Conservation (phyloP, 37 sponge, comb jelly and placozoan genomes). For the Halisarca cf. caerulea region DNA sequence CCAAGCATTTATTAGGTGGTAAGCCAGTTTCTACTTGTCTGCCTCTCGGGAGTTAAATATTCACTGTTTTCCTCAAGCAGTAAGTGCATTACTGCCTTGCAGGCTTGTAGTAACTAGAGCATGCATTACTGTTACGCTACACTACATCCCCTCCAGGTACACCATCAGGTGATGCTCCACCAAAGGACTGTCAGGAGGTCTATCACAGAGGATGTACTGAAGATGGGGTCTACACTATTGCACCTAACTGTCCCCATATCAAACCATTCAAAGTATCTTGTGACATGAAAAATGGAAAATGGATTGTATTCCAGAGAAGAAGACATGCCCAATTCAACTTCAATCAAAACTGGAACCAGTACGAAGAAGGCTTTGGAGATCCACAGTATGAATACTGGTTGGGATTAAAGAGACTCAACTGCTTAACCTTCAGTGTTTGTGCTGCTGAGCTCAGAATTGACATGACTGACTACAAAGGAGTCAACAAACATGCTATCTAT, state of each 20-base stretch:
- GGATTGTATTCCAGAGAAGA: slow-evolving; percentile 11
- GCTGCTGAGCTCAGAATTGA: slow-evolving; percentile 5
- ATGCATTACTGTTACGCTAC: too few relatives aligned
- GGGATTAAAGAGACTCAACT: slow-evolving; percentile 3
- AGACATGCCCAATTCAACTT: background rate
- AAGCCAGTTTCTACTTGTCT: too few relatives aligned
- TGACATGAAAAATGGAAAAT: slow-evolving; percentile 28
- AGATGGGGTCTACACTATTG: slow-evolving; percentile 1
- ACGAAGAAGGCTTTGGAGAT: slow-evolving; percentile 20
- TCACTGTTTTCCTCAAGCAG: too few relatives aligned
- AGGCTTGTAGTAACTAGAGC: too few relatives aligned
- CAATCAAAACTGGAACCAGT: background rate
- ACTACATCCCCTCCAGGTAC: background rate
- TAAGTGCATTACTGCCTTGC: too few relatives aligned
- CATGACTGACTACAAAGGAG: background rate
- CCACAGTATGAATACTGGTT: background rate
- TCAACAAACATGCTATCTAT: background rate
- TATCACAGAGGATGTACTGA: background rate
- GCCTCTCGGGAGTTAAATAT: too few relatives aligned
- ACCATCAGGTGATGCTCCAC: background rate
- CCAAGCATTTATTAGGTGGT: too few relatives aligned
- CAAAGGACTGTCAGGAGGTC: background rate
- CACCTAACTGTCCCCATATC: background rate
- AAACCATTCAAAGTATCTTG: slow-evolving; percentile 24
- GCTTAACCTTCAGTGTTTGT: background rate